Evolutionary conservation across 1,140 invertebrate genomes (phyloP), one percentile per base, ranked within the genome.

Genomic region (Rhynchophorus ferrugineus): DNA sequence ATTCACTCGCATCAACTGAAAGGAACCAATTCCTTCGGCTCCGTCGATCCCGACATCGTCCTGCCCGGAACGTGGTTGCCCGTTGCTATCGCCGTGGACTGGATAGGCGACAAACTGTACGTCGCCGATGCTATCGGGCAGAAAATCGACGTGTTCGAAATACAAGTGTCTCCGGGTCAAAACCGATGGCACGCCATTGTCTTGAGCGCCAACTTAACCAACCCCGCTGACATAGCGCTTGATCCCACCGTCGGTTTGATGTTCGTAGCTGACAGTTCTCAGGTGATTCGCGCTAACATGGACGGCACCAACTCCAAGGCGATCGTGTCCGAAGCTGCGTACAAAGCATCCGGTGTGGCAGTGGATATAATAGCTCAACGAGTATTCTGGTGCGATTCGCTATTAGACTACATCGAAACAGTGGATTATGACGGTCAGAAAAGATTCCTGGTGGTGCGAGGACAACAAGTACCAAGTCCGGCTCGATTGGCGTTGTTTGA

Each of bases 361-460:
- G 81, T 90, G 0, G 91, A 92, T 69, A 86, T 91, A 3, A 87
- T 95, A 3, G 83, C 85, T 0, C 83, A 87, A 64, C 74, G 93
- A 29, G 80, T 99, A 6, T 97, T 93, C 71, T 99, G 95, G 89
- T 96, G 92, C 61, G 95, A 98, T 69, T 89, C 89, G 0, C 74
- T 96, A 3, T 70, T 98, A 29, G 95, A 98, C 71, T 98, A 97
- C 66, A 98, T 99, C 55, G 95, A 98, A 66, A 95, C 92, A 0
- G 90, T 95, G 1, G 89, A 97, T 67, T 99, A 98, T 65, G 83
- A 95, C 52, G 96, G 95, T 0, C 76, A 80, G 13, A 78, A 86
- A 52, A 75, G 90, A 29, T 81, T 85, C 35, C 77, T 90, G 63
- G 82, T 93, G 1, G 67, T 92, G 0, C 71, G 89, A 49, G 89